Conservation (phyloP, 30 jellyfish, hydroid and myxozoan species). For the Nemopilema nomurai region DNA sequence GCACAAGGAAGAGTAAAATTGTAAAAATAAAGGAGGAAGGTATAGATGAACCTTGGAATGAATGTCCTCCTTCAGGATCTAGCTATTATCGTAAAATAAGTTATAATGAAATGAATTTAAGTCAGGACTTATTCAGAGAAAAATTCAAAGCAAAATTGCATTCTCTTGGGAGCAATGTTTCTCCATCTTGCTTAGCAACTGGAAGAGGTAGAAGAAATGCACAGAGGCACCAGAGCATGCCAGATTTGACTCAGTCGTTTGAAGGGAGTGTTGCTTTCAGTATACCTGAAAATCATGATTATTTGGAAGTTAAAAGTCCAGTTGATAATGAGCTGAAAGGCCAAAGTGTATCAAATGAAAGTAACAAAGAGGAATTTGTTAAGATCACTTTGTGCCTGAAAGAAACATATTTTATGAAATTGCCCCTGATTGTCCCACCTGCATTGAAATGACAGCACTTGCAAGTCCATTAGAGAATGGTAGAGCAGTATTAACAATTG, state of each 20-base stretch:
- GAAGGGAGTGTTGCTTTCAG: constrained; percentile 56
- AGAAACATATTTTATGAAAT: constrained; percentile 77
- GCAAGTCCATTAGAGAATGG: constrained; percentile 84
- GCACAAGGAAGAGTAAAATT: background rate
- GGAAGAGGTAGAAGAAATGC: background rate
- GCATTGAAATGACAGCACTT: constrained; percentile 93
- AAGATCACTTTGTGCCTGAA: constrained; percentile 70
- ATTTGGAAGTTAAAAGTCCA: background rate
- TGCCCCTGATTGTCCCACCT: constrained; percentile 97
- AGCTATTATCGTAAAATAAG: constrained; percentile 58
- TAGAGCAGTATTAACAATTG: constrained; percentile 41
- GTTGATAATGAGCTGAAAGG: background rate
- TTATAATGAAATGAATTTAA: constrained; percentile 68
- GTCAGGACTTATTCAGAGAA: constrained; percentile 79
- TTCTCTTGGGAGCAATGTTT: constrained; percentile 32
- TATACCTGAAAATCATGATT: background rate
- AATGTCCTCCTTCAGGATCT: constrained; percentile 81
- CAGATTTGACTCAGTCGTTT: constrained; percentile 34
- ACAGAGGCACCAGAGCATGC: constrained; percentile 1
- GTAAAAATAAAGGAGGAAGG: constrained; percentile 3
- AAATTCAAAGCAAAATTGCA: constrained; percentile 75
- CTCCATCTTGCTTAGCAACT: constrained; percentile 29
- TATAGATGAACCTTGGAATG: constrained; percentile 66
- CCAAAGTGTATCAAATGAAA: background rate
- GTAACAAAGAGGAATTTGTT: constrained; percentile 23